Percentiles rank a stretch among this genome's conserved stretches.
Evolutionary conservation across 1,140 invertebrate genomes (phyloP).

Genomic region (Cherax destructor): DNA sequence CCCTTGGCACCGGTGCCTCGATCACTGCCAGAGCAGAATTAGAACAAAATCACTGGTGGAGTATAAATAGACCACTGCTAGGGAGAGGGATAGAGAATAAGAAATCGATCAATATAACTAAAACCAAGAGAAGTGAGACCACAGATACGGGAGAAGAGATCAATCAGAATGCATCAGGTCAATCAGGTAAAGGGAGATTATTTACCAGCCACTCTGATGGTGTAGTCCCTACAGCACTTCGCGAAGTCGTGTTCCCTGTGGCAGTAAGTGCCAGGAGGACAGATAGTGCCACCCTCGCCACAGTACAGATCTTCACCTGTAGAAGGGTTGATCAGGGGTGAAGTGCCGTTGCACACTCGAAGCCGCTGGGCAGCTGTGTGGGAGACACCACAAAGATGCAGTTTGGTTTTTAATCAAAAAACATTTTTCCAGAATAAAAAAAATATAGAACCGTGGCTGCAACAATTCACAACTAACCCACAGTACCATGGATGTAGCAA

Average conservation of each 20-base stretch:
- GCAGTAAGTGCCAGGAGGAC: constrained; percentile 88
- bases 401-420: too few species aligned
- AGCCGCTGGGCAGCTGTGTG: constrained; percentile 24
- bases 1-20: constrained; percentile 70
- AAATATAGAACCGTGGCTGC: too few species aligned
- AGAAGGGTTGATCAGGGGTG: constrained; percentile 83
- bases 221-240: constrained; percentile 81
- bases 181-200: not conserved
- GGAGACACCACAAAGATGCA: not conserved
- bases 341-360: constrained; percentile 86
- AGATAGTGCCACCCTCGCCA: constrained; percentile 86
- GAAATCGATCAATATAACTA: not conserved
- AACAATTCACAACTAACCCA: too few species aligned
- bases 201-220: constrained; percentile 65
- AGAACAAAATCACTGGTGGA: not conserved
- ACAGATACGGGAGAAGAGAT: too few species aligned
- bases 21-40: constrained; percentile 49
- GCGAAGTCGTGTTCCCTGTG: constrained; percentile 87
- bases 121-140: too few species aligned
- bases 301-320: constrained; percentile 88
- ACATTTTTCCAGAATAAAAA: too few species aligned
- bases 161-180: too few species aligned
- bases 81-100: not conserved
- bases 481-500: too few species aligned
- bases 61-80: not conserved